Evolutionary conservation across 1,140 invertebrate genomes (phyloP).

Genomic region (Drosophila ogumai): DNA sequence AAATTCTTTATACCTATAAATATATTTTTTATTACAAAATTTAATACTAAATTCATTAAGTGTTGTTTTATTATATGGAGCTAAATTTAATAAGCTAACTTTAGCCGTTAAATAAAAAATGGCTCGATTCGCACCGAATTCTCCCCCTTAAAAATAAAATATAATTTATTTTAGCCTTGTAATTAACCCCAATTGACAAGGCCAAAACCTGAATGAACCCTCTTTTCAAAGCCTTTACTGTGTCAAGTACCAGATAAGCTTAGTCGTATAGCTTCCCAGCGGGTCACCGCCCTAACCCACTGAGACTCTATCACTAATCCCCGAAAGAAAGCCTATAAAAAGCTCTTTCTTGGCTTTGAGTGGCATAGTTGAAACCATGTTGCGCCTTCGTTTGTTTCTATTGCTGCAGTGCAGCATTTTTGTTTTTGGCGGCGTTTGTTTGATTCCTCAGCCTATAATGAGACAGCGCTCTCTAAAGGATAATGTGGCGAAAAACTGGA

Average conservation of each 20-base stretch:
- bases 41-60: too few species aligned
- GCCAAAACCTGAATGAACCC: not conserved
- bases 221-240: constrained; percentile 8
- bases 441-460: constrained; percentile 68
- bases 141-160: not conserved
- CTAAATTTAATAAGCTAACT: too few species aligned
- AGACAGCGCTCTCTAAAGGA: constrained; percentile 51
- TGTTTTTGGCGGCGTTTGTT: constrained; percentile 63
- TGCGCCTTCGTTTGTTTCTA: constrained; percentile 44
- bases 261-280: constrained; percentile 25
- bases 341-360: not conserved
- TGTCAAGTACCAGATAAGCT: constrained; percentile 33
- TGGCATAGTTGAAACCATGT: constrained; percentile 42
- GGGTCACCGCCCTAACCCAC: constrained; percentile 18
- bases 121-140: too few species aligned
- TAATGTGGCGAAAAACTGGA: constrained; percentile 31
- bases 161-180: not conserved
- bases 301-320: constrained; percentile 52
- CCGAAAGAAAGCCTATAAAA: constrained; percentile 37
- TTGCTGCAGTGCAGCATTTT: constrained; percentile 46
- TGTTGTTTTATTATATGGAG: too few species aligned
- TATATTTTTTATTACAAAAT: too few species aligned
- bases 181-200: constrained; percentile 17
- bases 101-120: too few species aligned
- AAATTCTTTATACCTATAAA: too few species aligned